Evolutionary conservation across 2,113 vertebrate genomes (phyloP).

Genomic region (Nyctibius bracteatus): DNA sequence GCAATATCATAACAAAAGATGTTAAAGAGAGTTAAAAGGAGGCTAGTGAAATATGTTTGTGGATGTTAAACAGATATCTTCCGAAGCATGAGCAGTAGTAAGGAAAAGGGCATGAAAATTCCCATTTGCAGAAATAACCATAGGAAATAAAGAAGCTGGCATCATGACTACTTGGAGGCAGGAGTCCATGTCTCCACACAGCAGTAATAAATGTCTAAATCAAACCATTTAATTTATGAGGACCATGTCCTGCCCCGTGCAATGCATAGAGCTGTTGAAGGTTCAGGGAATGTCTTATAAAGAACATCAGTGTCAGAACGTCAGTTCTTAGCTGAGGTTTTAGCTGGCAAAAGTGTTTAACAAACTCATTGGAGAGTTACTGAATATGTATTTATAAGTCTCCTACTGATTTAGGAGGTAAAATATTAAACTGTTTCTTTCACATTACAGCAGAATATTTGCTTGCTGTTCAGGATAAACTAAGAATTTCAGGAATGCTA

Average conservation of each 20-base stretch:
- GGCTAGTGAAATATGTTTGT: neutral
- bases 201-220: neutral
- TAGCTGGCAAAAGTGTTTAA: neutral
- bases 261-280: neutral
- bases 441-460: neutral
- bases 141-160: neutral
- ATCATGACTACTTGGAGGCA: neutral
- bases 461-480: slow-evolving; percentile 1
- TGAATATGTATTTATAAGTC: neutral
- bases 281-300: neutral
- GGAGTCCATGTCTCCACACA: neutral
- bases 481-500: neutral
- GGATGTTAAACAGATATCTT: neutral
- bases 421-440: neutral
- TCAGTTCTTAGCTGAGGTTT: neutral
- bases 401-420: neutral
- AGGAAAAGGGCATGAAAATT: neutral
- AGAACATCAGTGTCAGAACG: neutral
- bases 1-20: neutral
- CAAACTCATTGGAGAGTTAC: neutral
- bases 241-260: neutral
- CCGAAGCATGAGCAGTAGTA: neutral
- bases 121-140: neutral
- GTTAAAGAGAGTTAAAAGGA: neutral
- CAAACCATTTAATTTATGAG: neutral